These are phyloP conservation scores for Proisotoma minuta DNA, from an alignment of 2,888 invertebrate genomes.

Conservation along the genomic window DNA sequence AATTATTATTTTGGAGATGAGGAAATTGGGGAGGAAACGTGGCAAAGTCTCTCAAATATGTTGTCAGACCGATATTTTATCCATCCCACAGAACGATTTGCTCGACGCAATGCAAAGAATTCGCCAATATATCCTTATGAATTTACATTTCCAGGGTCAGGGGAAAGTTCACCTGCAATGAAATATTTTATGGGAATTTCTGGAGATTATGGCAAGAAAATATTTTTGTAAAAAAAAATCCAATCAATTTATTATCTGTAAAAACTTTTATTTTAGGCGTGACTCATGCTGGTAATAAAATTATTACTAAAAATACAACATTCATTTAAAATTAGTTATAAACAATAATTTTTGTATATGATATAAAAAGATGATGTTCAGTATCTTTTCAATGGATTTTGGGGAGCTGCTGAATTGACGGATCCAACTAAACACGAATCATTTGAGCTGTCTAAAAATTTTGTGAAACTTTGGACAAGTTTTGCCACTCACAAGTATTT, in stretches of 20 bases:
- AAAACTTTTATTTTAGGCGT: constrained; percentile 14
- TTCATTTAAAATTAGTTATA: too few relatives aligned
- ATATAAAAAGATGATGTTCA: constrained; percentile 20
- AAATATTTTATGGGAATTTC: constrained; percentile 1
- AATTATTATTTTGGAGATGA: constrained; percentile 15
- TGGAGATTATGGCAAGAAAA: constrained; percentile 21
- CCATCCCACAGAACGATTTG: constrained; percentile 10
- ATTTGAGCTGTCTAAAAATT: constrained; percentile 18
- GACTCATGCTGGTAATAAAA: constrained; percentile 6
- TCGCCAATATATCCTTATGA: constrained; percentile 15
- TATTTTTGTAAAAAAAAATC: too few relatives aligned
- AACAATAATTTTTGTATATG: too few relatives aligned
- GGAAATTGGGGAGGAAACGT: constrained; percentile 20
- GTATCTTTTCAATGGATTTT: constrained; percentile 20
- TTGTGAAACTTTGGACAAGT: constrained; percentile 19
- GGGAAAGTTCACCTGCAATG: neutral
- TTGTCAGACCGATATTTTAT: constrained; percentile 19
- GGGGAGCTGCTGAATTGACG: constrained; percentile 18
- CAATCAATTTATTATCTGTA: too few relatives aligned
- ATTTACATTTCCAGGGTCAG: constrained; percentile 22
- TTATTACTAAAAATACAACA: too few relatives aligned
- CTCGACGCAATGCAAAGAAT: constrained; percentile 16
- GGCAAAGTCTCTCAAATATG: constrained; percentile 12
- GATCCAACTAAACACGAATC: constrained; percentile 9
- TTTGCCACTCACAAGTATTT: constrained; percentile 15